These are phyloP conservation scores for Tridacna gigas DNA, from an alignment of 2,888 invertebrate genomes.

Conservation along the genomic window DNA sequence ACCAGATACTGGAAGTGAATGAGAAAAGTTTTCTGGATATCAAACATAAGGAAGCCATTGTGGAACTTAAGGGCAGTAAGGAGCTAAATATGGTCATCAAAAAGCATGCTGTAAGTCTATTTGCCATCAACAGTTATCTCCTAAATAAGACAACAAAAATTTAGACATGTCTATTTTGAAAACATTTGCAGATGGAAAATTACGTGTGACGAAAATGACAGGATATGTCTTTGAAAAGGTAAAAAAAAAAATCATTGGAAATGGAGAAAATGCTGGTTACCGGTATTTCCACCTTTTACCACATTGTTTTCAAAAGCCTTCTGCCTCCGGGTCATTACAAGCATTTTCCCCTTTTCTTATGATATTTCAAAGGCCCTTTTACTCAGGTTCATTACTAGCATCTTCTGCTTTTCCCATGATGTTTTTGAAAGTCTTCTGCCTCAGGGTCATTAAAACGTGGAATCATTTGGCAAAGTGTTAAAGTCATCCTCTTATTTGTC, in stretches of 20 bases:
- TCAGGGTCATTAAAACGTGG: not conserved
- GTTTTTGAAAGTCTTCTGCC: not conserved
- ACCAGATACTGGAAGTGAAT: conserved; percentile 96
- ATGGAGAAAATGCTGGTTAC: not conserved
- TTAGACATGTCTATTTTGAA: no score
- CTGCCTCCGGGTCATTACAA: no score
- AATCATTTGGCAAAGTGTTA: not conserved
- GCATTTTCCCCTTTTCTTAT: no score
- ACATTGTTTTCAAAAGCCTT: no score
- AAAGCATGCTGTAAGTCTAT: conserved; percentile 90
- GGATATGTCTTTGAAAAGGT: no score
- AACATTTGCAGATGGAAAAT: no score
- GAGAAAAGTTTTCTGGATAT: conserved; percentile 89
- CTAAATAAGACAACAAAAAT: no score
- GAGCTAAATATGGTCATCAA: conserved; percentile 91
- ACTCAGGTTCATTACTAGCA: not conserved
- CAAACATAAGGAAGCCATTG: conserved; percentile 93
- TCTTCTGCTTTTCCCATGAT: not conserved
- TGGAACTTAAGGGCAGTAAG: conserved; percentile 91
- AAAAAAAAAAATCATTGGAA: no score
- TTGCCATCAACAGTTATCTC: not conserved
- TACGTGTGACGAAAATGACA: no score
- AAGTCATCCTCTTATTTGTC: no score
- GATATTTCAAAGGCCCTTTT: not conserved
- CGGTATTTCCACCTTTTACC: not conserved